Evolutionary conservation across 2,113 vertebrate species (phyloP).

Genomic region (Apus apus): DNA sequence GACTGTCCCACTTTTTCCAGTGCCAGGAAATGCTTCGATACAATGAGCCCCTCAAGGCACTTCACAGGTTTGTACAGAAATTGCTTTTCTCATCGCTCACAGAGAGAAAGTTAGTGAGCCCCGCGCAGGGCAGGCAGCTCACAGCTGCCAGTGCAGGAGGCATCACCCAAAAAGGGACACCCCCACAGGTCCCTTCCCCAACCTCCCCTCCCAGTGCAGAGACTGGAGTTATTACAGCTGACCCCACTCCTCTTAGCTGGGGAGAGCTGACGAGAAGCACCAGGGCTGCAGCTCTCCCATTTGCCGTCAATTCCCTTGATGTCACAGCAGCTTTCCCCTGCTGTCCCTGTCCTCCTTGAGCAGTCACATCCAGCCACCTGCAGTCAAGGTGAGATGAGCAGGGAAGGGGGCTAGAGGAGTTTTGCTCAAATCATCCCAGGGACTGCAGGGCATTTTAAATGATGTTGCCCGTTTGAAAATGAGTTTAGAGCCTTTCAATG

Average conservation of each 20-base stretch:
- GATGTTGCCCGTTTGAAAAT: not conserved
- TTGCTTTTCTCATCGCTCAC: not conserved
- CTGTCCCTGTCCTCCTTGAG: not conserved
- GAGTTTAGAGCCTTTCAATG: not conserved
- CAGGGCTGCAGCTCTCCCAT: not conserved
- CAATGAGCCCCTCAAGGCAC: not conserved
- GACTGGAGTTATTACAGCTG: accelerated
- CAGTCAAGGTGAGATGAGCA: conserved; percentile 9
- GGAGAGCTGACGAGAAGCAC: not conserved
- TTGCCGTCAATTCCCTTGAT: not conserved
- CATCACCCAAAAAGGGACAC: not conserved
- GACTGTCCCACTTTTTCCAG: conserved; percentile 40
- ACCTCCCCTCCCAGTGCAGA: accelerated
- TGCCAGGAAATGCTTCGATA: not conserved
- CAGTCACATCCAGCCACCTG: not conserved
- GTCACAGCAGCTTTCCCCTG: not conserved
- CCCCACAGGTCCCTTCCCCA: not conserved
- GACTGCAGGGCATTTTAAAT: not conserved
- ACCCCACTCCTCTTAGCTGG: accelerated
- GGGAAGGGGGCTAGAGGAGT: not conserved
- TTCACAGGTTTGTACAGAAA: not conserved
- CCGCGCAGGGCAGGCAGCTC: accelerated
- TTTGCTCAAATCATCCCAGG: not conserved
- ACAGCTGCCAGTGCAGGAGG: accelerated
- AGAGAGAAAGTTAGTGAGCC: not conserved